Base-by-base conservation (phyloP, 1,140 invertebrate genomes). In the Trachymyrmex cornetzi region DNA sequence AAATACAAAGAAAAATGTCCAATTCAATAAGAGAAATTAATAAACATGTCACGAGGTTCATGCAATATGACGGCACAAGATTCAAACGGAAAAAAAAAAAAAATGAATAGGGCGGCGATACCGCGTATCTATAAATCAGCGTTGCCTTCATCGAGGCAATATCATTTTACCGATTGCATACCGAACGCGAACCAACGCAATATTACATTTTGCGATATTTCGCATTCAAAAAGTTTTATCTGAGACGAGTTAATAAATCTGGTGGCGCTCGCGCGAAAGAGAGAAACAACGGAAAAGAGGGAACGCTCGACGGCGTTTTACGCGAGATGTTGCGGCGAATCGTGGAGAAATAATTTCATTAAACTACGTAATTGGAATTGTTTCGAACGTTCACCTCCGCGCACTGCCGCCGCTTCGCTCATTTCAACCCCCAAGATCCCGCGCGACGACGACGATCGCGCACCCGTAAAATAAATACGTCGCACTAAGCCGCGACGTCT, bases 181-280 rank as follows among this genome's bases (percentile, higher is more conserved):
- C 48, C 53, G 69, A 82, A 82, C 57, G 91, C 88, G 88, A 90
- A 87, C 91, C 89, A 79, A 84, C 77, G 67, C 88, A 86, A 75
- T 85, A 89, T 91, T 90, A 90, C 57, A 61, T 59, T 86, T 92
- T 81, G 86, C 77, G 64, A 81, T 71, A 69, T 55, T 87, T 74
- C 75, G 86, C 59, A 38, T 88, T 91, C 91, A 92, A 89, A 88
- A 89, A 91, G 87, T 89, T 86, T 89, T 87, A 89, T 79, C 64
- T 55, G 77, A 81, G 77, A 88, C 86, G 88, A 90, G 87, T 92
- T 90, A 89, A 90, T 89, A 84, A 90, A 87, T 87, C 77, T 75
- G 77, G 88, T 86, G 86, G 87, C 88, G 89, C 86, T 12, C 22
- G 38, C 86, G n/a, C 50, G 48, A 44, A 55, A 59, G 24, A 63